A percentile compares a stretch with the other conserved stretches of the same genome.
Evolutionary conservation across 2,113 vertebrate genomes (phyloP).

Genomic region (Climacteris rufus): DNA sequence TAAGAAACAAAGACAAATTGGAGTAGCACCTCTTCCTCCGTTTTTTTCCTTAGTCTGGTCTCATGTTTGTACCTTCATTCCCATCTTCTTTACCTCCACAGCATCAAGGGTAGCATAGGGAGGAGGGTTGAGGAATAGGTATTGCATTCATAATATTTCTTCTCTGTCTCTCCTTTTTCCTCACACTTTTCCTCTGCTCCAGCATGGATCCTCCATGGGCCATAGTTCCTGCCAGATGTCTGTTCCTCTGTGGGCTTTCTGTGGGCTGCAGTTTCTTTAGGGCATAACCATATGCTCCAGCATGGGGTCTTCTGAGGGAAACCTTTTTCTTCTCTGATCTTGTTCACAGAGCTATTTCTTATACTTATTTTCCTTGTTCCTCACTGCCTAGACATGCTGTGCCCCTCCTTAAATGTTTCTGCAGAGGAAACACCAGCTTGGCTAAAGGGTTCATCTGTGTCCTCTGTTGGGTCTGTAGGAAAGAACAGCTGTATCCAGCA

Average conservation of each 20-base stretch:
- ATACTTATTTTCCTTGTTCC: not conserved
- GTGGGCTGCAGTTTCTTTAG: not conserved
- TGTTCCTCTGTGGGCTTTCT: not conserved
- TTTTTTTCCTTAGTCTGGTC: not conserved
- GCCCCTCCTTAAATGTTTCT: not conserved
- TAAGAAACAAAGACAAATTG: not conserved
- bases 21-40: not conserved
- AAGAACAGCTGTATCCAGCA: not conserved
- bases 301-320: accelerated
- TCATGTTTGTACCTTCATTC: not conserved
- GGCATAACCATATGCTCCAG: not conserved
- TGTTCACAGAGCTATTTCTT: not conserved
- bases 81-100: not conserved
- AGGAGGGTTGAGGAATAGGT: not conserved
- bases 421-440: not conserved
- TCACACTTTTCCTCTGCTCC: not conserved
- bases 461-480: not conserved
- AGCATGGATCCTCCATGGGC: not conserved
- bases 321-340: not conserved
- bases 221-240: not conserved
- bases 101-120: not conserved
- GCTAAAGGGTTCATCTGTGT: not conserved
- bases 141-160: not conserved
- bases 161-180: not conserved
- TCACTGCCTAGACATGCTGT: not conserved